These are phyloP conservation scores for Temnothorax unifasciatus DNA, from an alignment of 2,888 invertebrate genomes.

Conservation along the genomic window DNA sequence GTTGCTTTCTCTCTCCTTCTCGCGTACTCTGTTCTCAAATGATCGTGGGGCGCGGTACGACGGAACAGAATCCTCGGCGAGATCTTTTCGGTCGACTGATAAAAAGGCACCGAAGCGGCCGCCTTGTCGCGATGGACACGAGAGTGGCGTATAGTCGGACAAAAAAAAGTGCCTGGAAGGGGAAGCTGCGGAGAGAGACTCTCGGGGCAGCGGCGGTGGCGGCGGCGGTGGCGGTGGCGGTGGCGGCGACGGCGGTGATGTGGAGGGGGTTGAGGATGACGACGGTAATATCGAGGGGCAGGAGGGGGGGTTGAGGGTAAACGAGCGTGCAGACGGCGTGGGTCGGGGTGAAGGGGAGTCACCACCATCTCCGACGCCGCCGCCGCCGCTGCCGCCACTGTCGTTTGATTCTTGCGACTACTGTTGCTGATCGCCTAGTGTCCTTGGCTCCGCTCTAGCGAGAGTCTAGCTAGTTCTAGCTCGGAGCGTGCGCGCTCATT, in stretches of 20 bases:
- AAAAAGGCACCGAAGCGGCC: slow-evolving; percentile 80
- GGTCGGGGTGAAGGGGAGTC: slow-evolving; percentile 79
- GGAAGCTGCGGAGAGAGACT: slow-evolving; percentile 74
- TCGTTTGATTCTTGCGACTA: slow-evolving; percentile 48
- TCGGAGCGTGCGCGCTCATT: slow-evolving; percentile 59
- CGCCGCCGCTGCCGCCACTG: slow-evolving; percentile 40
- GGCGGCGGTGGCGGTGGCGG: slow-evolving; percentile 57
- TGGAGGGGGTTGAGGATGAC: slow-evolving; percentile 64
- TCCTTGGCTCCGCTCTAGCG: slow-evolving; percentile 79
- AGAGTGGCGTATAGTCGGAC: slow-evolving; percentile 73
- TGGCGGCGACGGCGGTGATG: slow-evolving; percentile 55
- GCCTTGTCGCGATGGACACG: slow-evolving; percentile 76
- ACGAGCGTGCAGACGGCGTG: slow-evolving; percentile 73
- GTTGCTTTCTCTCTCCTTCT: slow-evolving; percentile 19
- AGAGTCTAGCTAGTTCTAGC: slow-evolving; percentile 75
- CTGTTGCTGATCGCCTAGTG: slow-evolving; percentile 65
- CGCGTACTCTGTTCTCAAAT: not conserved
- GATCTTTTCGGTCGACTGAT: slow-evolving; percentile 81
- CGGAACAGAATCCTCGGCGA: slow-evolving; percentile 77
- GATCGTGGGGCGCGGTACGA: slow-evolving; percentile 62
- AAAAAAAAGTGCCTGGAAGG: slow-evolving; percentile 77
- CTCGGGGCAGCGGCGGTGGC: slow-evolving; percentile 65
- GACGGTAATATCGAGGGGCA: slow-evolving; percentile 43
- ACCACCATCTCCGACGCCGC: slow-evolving; percentile 51
- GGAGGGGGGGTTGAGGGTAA: slow-evolving; percentile 62